Evolutionary conservation across 1,140 invertebrate genomes (phyloP).

Genomic region (Heliothis subflexa): DNA sequence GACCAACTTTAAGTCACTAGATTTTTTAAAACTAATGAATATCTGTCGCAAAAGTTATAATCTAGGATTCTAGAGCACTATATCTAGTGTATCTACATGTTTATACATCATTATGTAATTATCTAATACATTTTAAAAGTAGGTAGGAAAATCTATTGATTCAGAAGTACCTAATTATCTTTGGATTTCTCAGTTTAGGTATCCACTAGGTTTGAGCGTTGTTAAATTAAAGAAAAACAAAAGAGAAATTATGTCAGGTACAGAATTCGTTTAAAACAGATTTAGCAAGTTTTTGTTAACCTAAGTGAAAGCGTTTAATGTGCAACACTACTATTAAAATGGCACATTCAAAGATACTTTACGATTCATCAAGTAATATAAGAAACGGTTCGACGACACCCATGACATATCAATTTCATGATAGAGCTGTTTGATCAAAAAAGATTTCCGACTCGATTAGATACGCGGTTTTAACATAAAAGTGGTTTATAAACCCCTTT

Average conservation of each 20-base stretch:
- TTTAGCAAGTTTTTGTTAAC: slow-evolving; percentile 39
- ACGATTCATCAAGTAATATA: slow-evolving; percentile 25
- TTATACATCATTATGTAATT: not conserved
- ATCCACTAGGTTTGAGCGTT: slow-evolving; percentile 58
- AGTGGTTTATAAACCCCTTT: slow-evolving; percentile 18
- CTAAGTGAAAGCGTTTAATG: slow-evolving; percentile 47
- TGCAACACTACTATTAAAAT: slow-evolving; percentile 47
- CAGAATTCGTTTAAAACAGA: slow-evolving; percentile 52
- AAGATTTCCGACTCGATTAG: slow-evolving; percentile 15
- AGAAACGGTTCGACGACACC: slow-evolving; percentile 14
- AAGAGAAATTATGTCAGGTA: slow-evolving; percentile 64
- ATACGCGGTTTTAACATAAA: slow-evolving; percentile 19
- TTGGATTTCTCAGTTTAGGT: slow-evolving; percentile 65
- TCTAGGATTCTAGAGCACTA: slow-evolving; percentile 4
- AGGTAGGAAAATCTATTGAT: slow-evolving; percentile 41
- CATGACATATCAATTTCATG: slow-evolving; percentile 32
- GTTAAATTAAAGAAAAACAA: slow-evolving; percentile 50
- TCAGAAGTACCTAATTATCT: slow-evolving; percentile 64
- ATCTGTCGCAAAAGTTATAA: slow-evolving; percentile 14
- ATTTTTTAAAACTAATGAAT: slow-evolving; percentile 35
- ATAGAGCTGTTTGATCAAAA: slow-evolving; percentile 23
- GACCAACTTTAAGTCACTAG: not conserved
- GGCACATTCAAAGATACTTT: slow-evolving; percentile 44
- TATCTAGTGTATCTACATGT: slow-evolving; percentile 28
- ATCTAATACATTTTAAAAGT: slow-evolving; percentile 27